Percentiles rank a stretch among this genome's conserved stretches.
These are phyloP conservation scores for Malthinus flaveolus DNA, from an alignment of 2,888 invertebrate genomes.

Conservation along the genomic window DNA sequence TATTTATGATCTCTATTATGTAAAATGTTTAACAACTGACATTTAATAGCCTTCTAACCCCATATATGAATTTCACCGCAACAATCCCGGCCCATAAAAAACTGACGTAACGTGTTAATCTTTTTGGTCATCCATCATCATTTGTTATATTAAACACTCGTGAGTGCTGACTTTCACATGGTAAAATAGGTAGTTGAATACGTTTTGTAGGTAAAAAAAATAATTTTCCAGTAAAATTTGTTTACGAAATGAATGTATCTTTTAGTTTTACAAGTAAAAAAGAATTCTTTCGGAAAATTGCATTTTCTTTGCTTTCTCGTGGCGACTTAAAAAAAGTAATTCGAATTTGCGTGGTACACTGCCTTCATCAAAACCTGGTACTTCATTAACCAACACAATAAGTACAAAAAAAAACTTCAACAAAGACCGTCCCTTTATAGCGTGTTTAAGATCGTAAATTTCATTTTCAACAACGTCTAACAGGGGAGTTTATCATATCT, in stretches of 20 bases:
- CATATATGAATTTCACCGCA: slow-evolving; percentile 24
- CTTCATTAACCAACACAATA: slow-evolving; percentile 31
- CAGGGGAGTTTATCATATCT: slow-evolving; percentile 40
- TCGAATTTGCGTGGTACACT: neutral
- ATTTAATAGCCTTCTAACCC: slow-evolving; percentile 21
- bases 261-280: too few relatives aligned
- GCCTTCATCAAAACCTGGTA: slow-evolving; percentile 23
- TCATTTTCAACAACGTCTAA: slow-evolving; percentile 39
- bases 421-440: slow-evolving; percentile 30
- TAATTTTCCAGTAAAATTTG: neutral
- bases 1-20: slow-evolving; percentile 15
- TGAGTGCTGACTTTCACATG: slow-evolving; percentile 22
- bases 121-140: slow-evolving; percentile 48
- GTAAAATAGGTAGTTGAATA: slow-evolving; percentile 11
- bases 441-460: slow-evolving; percentile 39
- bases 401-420: slow-evolving; percentile 25
- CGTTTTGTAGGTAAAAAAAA: slow-evolving; percentile 15
- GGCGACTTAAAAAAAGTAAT: slow-evolving; percentile 7
- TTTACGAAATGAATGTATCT: too few relatives aligned
- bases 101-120: slow-evolving; percentile 50
- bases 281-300: too few relatives aligned
- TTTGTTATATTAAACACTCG: slow-evolving; percentile 42
- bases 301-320: neutral
- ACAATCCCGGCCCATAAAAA: slow-evolving; percentile 36
- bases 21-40: slow-evolving; percentile 24